Evolutionary conservation across 1,140 invertebrate genomes (phyloP).

Genomic region (Pogonus chalceus): DNA sequence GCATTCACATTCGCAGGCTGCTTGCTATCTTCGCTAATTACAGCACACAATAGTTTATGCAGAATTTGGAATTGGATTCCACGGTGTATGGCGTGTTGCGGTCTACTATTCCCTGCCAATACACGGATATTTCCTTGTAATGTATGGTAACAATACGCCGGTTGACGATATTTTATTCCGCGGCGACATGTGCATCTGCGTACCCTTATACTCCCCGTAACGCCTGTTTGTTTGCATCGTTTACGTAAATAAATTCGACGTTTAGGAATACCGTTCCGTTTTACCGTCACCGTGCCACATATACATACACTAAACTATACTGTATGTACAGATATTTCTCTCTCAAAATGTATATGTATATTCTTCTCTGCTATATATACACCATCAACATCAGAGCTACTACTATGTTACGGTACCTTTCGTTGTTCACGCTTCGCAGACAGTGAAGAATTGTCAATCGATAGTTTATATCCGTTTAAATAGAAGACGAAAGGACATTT

Average conservation of each 20-base stretch:
- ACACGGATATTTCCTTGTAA: slow-evolving; percentile 4
- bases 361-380: too few species aligned
- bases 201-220: neutral
- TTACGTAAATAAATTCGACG: neutral
- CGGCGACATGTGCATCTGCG: neutral
- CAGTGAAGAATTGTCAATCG: neutral
- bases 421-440: neutral
- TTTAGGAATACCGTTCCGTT: neutral
- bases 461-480: neutral
- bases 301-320: too few species aligned
- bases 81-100: neutral
- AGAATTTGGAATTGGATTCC: slow-evolving; percentile 3
- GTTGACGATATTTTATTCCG: neutral
- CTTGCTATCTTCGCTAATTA: slow-evolving; percentile 5
- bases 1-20: too few species aligned
- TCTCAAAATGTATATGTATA: too few species aligned
- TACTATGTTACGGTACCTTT: neutral
- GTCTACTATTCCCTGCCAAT: neutral
- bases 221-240: neutral
- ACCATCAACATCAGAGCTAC: too few species aligned
- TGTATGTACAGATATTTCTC: too few species aligned
- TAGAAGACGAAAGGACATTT: too few species aligned
- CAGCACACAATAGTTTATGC: neutral
- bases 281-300: too few species aligned
- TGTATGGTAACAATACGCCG: neutral